phyloP scores from a whole-genome alignment of 2,888 invertebrate species.

The Agrochola lychnidis region DNA sequence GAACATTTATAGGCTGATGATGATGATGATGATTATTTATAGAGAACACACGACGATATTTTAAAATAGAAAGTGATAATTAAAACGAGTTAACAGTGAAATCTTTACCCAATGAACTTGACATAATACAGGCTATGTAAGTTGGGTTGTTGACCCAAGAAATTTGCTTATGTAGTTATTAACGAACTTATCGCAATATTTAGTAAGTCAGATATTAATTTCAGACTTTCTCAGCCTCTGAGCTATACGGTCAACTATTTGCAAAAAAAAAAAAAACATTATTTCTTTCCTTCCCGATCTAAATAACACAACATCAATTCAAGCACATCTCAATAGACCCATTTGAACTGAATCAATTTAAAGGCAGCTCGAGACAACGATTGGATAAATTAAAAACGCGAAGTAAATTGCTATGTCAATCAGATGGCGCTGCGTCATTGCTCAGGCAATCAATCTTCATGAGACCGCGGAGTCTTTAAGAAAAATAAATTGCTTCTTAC shows the following conservation, averaged over 20 bases:
- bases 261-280: background rate
- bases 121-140: background rate
- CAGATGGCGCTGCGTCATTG: conserved; percentile 81
- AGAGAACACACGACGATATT: no score
- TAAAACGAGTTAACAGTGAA: background rate
- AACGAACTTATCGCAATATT: no score
- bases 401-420: conserved; percentile 88
- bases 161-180: no score
- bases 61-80: background rate
- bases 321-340: conserved; percentile 51
- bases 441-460: conserved; percentile 85
- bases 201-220: no score
- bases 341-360: conserved; percentile 75
- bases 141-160: no score
- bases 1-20: no score
- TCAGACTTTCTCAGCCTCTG: no score
- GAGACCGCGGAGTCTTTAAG: conserved; percentile 81
- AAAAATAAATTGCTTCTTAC: conserved; percentile 85
- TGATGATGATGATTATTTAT: no score
- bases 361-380: conserved; percentile 71
- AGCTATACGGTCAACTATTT: no score
- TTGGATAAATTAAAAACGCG: conserved; percentile 86
- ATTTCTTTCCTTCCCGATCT: background rate
- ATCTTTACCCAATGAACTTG: background rate
- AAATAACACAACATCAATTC: conserved; percentile 17